Conservation (phyloP, 2,888 invertebrate genomes). For the Cantharis lateralis region DNA sequence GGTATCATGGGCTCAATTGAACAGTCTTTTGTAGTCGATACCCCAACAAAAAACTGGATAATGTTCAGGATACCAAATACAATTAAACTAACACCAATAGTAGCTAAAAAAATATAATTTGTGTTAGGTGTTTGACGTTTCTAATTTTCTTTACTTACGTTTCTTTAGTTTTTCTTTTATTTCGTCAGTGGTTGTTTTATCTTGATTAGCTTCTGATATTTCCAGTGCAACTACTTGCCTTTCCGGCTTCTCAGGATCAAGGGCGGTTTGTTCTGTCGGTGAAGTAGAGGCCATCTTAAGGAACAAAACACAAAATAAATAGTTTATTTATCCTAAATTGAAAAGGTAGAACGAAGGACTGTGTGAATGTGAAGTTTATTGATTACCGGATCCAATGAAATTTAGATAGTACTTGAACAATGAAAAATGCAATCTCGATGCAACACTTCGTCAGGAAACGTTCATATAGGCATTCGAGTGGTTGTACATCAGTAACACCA, state of each 20-base stretch:
- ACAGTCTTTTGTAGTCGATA: slow-evolving; percentile 44
- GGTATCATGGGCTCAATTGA: slow-evolving; percentile 47
- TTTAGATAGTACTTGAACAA: neutral
- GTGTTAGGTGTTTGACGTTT: neutral
- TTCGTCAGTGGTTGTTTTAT: slow-evolving; percentile 9
- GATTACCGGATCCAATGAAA: neutral
- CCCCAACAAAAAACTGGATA: slow-evolving; percentile 44
- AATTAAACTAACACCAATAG: slow-evolving; percentile 39
- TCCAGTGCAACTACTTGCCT: neutral
- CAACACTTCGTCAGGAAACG: neutral
- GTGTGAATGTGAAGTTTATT: neutral
- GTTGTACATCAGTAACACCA: neutral
- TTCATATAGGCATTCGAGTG: neutral
- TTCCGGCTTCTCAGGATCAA: slow-evolving; percentile 3
- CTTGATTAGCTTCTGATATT: neutral
- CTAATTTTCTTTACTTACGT: slow-evolving; percentile 8
- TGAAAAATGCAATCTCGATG: neutral
- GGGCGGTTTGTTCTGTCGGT: slow-evolving; percentile 1
- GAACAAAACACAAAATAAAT: neutral
- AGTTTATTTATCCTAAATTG: neutral
- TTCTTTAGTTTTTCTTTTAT: slow-evolving; percentile 16
- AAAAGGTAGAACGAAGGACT: neutral
- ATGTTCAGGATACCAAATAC: slow-evolving; percentile 41
- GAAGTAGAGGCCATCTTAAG: neutral
- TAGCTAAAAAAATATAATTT: slow-evolving; percentile 39